A percentile compares a stretch with the other conserved stretches of the same genome.
Evolutionary conservation across 2,888 invertebrate genomes (phyloP).

Genomic region (Drosophila gaucha): DNA sequence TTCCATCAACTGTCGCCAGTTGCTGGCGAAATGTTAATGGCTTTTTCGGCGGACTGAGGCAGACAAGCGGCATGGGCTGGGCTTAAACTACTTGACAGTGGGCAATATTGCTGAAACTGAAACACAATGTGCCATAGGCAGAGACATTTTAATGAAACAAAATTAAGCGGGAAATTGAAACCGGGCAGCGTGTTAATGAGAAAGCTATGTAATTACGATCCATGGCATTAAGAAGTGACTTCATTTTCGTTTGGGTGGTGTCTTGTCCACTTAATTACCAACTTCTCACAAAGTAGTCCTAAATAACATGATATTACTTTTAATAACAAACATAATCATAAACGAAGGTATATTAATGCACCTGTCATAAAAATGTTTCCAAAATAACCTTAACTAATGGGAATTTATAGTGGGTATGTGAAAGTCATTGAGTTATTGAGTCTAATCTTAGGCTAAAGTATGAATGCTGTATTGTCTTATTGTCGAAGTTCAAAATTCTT

Average conservation of each 20-base stretch:
- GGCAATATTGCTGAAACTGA: constrained; percentile 46
- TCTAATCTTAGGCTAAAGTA: no score
- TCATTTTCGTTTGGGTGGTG: constrained; percentile 32
- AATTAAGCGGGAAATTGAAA: constrained; percentile 77
- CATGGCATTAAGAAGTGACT: constrained; percentile 53
- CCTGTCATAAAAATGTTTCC: neutral
- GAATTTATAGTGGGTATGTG: neutral
- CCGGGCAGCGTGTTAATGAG: constrained; percentile 75
- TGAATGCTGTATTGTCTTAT: no score
- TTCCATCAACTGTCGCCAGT: constrained; percentile 66
- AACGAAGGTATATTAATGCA: constrained; percentile 24
- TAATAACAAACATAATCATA: constrained; percentile 33
- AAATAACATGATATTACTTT: constrained; percentile 55
- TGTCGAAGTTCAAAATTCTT: no score
- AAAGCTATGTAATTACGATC: constrained; percentile 57
- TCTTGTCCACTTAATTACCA: constrained; percentile 42
- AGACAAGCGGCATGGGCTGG: neutral
- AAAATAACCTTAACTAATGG: neutral
- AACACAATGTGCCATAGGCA: constrained; percentile 39
- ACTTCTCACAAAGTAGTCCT: constrained; percentile 37
- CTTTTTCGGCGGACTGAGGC: constrained; percentile 18
- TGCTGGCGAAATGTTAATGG: constrained; percentile 61
- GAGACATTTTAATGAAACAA: constrained; percentile 67
- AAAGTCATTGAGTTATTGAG: neutral
- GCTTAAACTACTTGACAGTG: constrained; percentile 47